Conservation (phyloP, 2,888 invertebrate genomes). For the Parascotia fuliginaria region DNA sequence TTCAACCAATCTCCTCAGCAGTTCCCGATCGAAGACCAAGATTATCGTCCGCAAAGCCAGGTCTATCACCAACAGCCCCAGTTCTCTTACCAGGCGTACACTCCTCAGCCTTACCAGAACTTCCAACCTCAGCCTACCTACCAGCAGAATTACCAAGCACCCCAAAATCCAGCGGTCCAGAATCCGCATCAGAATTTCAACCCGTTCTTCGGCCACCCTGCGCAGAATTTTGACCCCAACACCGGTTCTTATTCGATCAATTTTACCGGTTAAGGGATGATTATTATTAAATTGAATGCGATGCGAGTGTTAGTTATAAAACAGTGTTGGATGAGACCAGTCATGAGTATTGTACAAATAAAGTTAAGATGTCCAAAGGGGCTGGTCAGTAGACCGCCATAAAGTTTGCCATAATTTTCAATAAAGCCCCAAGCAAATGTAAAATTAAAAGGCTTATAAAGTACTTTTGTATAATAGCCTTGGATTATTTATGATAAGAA, state of each 20-base stretch:
- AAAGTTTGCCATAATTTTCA: too few relatives aligned
- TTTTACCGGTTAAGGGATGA: conserved; percentile 85
- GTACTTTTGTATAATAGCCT: too few relatives aligned
- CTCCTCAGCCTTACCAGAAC: conserved; percentile 57
- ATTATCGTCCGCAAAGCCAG: conserved; percentile 64
- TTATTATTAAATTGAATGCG: conserved; percentile 9
- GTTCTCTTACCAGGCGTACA: conserved; percentile 73
- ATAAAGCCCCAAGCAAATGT: too few relatives aligned
- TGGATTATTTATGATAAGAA: too few relatives aligned
- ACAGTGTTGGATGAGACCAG: conserved; percentile 20
- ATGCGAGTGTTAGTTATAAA: conserved; percentile 16
- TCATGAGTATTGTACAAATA: neutral
- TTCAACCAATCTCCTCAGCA: conserved; percentile 68
- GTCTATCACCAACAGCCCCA: conserved; percentile 76
- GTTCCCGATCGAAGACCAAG: conserved; percentile 63
- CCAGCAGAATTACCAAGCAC: conserved; percentile 65
- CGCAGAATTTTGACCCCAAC: conserved; percentile 89
- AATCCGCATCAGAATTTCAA: conserved; percentile 72
- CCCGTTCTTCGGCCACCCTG: conserved; percentile 88
- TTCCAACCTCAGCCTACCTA: conserved; percentile 45
- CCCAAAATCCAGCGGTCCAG: conserved; percentile 57
- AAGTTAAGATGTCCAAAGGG: too few relatives aligned
- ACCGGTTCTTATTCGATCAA: conserved; percentile 92
- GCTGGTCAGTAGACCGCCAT: too few relatives aligned
- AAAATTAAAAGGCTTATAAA: too few relatives aligned